phyloP scores from a whole-genome alignment of 2,113 vertebrate genomes.

The Sturnus vulgaris region DNA sequence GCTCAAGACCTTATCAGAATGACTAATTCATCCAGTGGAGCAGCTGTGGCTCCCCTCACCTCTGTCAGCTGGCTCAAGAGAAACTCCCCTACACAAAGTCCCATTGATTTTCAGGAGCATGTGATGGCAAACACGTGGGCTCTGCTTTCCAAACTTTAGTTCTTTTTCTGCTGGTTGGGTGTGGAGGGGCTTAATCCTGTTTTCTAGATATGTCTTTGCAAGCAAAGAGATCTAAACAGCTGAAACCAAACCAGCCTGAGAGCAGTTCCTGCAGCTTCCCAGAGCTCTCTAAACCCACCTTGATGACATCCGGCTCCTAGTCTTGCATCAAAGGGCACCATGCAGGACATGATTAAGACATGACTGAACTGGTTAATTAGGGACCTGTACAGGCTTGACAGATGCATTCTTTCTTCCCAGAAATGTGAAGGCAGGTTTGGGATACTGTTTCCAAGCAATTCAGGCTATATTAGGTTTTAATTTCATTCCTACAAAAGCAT shows the following conservation, averaged over 20 bases:
- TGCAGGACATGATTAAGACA: not conserved
- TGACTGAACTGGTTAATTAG: not conserved
- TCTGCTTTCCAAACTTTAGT: not conserved
- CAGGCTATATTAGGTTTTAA: not conserved
- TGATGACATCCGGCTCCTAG: not conserved
- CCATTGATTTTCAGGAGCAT: not conserved
- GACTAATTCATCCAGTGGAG: not conserved
- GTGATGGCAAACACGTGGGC: not conserved
- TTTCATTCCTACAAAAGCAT: not conserved
- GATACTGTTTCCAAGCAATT: not conserved
- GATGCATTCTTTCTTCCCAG: not conserved
- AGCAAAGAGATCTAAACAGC: not conserved
- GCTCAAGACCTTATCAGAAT: not conserved
- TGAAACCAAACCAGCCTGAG: not conserved
- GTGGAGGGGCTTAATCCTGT: not conserved
- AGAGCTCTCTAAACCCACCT: not conserved
- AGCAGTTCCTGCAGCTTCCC: not conserved
- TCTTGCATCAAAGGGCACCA: not conserved
- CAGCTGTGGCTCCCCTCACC: not conserved
- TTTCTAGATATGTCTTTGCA: not conserved
- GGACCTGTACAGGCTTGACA: not conserved
- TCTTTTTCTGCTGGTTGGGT: not conserved
- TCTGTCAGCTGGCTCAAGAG: not conserved
- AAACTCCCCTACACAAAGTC: not conserved
- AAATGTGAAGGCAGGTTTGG: not conserved